Conservation (phyloP, 2,888 invertebrate species). For the Cactoblastis cactorum region DNA sequence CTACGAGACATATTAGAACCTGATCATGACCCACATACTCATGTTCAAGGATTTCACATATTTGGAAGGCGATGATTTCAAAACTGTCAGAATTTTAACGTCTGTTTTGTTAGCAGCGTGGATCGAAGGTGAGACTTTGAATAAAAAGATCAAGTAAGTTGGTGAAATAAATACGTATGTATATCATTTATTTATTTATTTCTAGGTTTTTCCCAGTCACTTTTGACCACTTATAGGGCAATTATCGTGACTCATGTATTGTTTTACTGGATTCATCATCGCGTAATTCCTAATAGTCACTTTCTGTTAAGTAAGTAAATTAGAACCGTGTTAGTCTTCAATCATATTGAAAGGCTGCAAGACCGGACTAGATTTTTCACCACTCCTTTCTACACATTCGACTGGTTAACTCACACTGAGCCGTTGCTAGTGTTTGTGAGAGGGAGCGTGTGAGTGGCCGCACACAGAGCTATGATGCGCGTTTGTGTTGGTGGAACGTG, state of each 20-base stretch:
- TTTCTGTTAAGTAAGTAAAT: conserved; percentile 6
- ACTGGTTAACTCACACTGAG: conserved; percentile 38
- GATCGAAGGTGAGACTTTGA: conserved; percentile 40
- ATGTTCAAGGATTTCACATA: conserved; percentile 77
- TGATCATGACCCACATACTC: conserved; percentile 74
- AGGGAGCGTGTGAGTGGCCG: conserved; percentile 30
- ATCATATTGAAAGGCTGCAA: conserved; percentile 38
- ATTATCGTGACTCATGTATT: conserved; percentile 23
- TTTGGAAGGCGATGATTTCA: conserved; percentile 75
- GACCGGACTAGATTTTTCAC: conserved; percentile 61
- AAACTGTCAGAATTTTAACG: conserved; percentile 64
- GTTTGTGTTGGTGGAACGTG: conserved; percentile 52
- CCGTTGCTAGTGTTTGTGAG: conserved; percentile 31
- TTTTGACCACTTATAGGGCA: conserved; percentile 18
- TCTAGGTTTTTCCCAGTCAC: conserved; percentile 23
- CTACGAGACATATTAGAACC: conserved; percentile 70
- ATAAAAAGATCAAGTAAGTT: conserved; percentile 22
- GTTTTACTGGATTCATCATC: conserved; percentile 15
- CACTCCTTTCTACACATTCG: conserved; percentile 61
- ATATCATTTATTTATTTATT: conserved; percentile 9
- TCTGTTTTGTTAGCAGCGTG: conserved; percentile 53
- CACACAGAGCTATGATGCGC: conserved; percentile 40
- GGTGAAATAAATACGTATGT: not conserved
- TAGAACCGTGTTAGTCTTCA: conserved; percentile 9
- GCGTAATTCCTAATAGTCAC: conserved; percentile 3